Evolutionary conservation across 2,888 invertebrate species (phyloP), one percentile per base, ranked within the genome.

Genomic region (Drosophila mayaguana): DNA sequence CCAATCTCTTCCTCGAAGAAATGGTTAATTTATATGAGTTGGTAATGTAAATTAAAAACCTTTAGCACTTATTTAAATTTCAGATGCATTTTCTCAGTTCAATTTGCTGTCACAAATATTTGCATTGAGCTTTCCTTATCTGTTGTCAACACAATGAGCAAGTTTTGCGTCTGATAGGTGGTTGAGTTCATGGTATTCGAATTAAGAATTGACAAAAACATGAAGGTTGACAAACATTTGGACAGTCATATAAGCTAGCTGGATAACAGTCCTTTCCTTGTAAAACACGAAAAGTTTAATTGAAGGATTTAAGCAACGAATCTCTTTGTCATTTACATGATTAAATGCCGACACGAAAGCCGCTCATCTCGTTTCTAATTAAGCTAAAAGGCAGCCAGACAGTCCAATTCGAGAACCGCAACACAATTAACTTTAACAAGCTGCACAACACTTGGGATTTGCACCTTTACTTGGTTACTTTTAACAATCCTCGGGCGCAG

Each of bases 341-440:
- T 20, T 12, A 46, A 38, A 32, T 45, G 12, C n/a, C 5, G 14
- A 4, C 43, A 38, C 12, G 12, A 20, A 53, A 34, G 36, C 20
- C 7, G n/a, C 53, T 56, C 18, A 14, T 46, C 38, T 28, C 46
- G 42, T 46, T 54, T 62, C 51, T 46, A 55, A 79, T 75, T 51
- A 60, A 48, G 38, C 56, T 48, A 42, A 22, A 38, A 38, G 60
- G 40, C 16, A 46, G 12, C 22, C 34, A 51, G 36, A 40, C 28
- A 50, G 40, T 42, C 22, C 12, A 14, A 22, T 42, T 42, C 20
- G 16, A 7, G 20, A 36, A 64, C 60, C 43, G 28, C 48, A 36
- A 8, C n/a, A 32, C 63, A 63, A 55, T 71, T n/a, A 80, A 48
- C 57, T 66, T 62, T 38, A n/a, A 38, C 63, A 48, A 38, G 48